Conservation (phyloP, 2,797 vertebrate species). For the Helarctos malayanus region DNA sequence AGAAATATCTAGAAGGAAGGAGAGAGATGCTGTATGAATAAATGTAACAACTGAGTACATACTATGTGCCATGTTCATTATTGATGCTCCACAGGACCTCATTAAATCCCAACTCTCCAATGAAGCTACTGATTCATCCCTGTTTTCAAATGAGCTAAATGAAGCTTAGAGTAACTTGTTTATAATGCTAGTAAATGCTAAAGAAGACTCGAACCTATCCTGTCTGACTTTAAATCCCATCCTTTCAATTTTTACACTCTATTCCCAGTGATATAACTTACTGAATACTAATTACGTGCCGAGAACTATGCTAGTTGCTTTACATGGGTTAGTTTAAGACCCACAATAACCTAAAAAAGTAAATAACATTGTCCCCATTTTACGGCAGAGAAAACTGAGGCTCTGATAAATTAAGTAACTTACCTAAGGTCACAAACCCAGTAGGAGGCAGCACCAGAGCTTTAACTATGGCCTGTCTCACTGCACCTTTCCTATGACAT, state of each 20-base stretch:
- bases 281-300: neutral
- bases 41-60: constrained; percentile 18
- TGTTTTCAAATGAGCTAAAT: constrained; percentile 17
- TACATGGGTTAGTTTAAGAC: neutral
- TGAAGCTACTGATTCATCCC: neutral
- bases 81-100: neutral
- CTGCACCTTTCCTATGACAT: neutral
- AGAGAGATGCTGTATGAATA: constrained; percentile 17
- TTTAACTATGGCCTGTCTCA: neutral
- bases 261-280: neutral
- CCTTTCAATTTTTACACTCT: neutral
- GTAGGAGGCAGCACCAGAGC: neutral
- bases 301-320: constrained; percentile 30
- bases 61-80: neutral
- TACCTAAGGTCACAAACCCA: neutral
- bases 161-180: constrained; percentile 9
- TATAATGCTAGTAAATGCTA: constrained; percentile 29
- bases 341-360: neutral
- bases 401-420: neutral
- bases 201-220: constrained; percentile 38
- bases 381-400: constrained; percentile 57
- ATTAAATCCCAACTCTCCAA: constrained; percentile 37
- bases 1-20: constrained; percentile 35
- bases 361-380: neutral
- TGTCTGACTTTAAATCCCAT: neutral